Conservation (phyloP, 2,797 vertebrate genomes). For the Linurgus olivaceus region DNA sequence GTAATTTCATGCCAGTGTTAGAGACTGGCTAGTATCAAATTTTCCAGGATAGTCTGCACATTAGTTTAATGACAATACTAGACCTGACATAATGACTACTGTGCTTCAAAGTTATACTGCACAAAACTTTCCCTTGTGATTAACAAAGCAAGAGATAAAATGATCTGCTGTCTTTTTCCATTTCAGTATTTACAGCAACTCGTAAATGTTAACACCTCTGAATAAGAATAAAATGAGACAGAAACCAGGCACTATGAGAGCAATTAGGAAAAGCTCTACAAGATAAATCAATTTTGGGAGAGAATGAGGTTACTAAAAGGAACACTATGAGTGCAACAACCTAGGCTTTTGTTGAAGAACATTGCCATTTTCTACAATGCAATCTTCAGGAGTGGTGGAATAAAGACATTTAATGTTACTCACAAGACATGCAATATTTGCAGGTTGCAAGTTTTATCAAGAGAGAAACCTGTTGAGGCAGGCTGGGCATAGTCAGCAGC, state of each 20-base stretch:
- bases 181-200: neutral
- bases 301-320: neutral
- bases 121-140: neutral
- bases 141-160: slow-evolving; percentile 22
- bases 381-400: neutral
- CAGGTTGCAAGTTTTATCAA: neutral
- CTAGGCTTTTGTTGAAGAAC: neutral
- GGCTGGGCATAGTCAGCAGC: neutral
- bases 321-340: neutral
- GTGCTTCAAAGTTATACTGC: neutral
- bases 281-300: neutral
- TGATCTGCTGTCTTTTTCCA: neutral
- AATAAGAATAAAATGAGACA: neutral
- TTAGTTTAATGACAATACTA: slow-evolving; percentile 17
- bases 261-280: neutral
- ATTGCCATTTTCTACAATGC: neutral
- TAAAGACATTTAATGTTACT: neutral
- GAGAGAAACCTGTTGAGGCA: neutral
- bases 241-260: neutral
- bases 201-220: neutral
- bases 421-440: neutral
- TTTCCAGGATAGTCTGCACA: neutral
- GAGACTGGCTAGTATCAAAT: slow-evolving; percentile 11
- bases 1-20: neutral
- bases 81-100: neutral